Evolutionary conservation across 1,140 invertebrate species (phyloP).

Genomic region (Cryptotermes secundus): DNA sequence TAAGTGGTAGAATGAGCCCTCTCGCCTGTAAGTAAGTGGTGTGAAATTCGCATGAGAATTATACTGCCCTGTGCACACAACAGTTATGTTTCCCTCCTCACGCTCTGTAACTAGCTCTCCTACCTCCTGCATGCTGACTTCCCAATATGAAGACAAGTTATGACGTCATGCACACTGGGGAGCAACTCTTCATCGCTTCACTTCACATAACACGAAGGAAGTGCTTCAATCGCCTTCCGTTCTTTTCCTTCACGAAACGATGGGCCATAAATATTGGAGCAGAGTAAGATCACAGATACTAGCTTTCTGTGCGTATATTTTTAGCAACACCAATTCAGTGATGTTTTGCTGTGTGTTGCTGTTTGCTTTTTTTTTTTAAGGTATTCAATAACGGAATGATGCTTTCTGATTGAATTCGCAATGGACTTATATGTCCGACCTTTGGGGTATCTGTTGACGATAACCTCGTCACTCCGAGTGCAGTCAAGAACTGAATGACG

Average conservation of each 20-base stretch:
- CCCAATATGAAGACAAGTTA: background rate
- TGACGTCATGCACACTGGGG: background rate
- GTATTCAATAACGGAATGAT: too few species aligned
- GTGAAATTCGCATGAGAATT: background rate
- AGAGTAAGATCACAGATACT: background rate
- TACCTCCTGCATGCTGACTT: background rate
- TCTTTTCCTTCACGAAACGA: background rate
- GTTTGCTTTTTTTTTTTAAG: too few species aligned
- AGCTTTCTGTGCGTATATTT: background rate
- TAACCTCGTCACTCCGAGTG: too few species aligned
- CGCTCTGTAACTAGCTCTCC: background rate
- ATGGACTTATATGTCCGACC: too few species aligned
- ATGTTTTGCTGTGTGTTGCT: too few species aligned
- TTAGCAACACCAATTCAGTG: background rate
- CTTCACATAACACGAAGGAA: background rate
- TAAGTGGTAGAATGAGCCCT: too few species aligned
- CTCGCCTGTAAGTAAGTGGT: background rate
- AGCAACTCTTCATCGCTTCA: conserved; percentile 5
- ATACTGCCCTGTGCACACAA: background rate
- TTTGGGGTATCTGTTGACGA: too few species aligned
- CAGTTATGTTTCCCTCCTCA: background rate
- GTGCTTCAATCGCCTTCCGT: background rate
- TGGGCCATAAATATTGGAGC: conserved; percentile 10
- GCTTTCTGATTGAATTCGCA: too few species aligned
- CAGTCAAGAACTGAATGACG: too few species aligned